Evolutionary conservation across 2,888 invertebrate species (phyloP), one percentile per base, ranked within the genome.

Genomic region (Sepiola atlantica): DNA sequence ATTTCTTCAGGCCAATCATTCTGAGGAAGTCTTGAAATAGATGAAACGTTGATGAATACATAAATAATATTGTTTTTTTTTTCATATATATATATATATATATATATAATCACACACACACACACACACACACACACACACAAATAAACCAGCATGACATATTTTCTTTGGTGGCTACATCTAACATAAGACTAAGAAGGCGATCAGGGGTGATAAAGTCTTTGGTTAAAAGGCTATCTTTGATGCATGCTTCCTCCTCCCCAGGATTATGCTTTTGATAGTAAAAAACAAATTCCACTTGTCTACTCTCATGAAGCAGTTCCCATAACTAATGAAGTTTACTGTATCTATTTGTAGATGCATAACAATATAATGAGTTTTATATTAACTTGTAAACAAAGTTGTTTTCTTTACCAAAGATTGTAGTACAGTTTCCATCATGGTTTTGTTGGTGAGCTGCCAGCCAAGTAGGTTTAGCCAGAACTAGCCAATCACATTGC

Each of bases 361-460:
- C 24, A n/a, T 61, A 12, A 77, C 77, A 32, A 77, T 1, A 77
- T 32, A 77, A 77, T 77, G 77, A n/a, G n/a, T 77, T 77, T 77
- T 77, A n/a, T 77, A 77, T 77, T 77, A 77, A 77, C 77, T 77
- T n/a, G 32, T 77, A 77, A 77, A 77, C 77, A 32, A 77, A 77
- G 77, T 77, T 77, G 77, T 77, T 77, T 77, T n/a, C 77, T 77
- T 77, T n/a, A 32, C 16, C 12, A 32, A n/a, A 32, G 77, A 18
- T n/a, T 77, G 77, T 16, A 77, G 32, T 77, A 77, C 32, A 61
- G 1, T n/a, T 77, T n/a, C 16, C 18, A n/a, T n/a, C 77, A 77
- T 77, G n/a, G 77, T 57, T n/a, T 57, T 20, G 57, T 77, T 77
- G 77, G 77, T 77, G n/a, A 32, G 12, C 77, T 77, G 77, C 77